Evolutionary conservation across 2,797 vertebrate species (phyloP).

Genomic region (Ctenochaetus hawaiiensis): DNA sequence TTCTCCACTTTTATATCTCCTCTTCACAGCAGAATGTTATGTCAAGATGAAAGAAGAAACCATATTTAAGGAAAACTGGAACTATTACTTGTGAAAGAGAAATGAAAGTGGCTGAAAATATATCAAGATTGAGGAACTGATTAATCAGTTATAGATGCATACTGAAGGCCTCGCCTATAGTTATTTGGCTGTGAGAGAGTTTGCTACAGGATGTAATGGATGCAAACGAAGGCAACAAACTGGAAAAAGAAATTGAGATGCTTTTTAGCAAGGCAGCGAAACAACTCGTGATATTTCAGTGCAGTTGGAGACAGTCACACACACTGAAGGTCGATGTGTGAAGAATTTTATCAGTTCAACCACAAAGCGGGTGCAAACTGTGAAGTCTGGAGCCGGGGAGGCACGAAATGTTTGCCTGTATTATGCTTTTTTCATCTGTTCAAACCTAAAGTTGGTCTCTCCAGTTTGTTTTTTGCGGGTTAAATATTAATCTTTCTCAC

Average conservation of each 20-base stretch:
- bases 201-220: background rate
- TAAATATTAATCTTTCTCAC: background rate
- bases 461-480: background rate
- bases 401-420: conserved; percentile 6
- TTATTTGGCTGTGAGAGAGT: background rate
- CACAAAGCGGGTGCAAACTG: background rate
- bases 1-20: background rate
- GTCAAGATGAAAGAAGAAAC: conserved; percentile 8
- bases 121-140: background rate
- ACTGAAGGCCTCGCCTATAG: background rate
- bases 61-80: background rate
- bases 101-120: conserved; percentile 11
- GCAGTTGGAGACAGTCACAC: conserved; percentile 1
- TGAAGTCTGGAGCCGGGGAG: conserved; percentile 10
- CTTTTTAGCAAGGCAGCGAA: conserved; percentile 13
- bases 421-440: background rate
- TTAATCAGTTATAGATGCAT: background rate
- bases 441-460: background rate
- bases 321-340: conserved; percentile 1
- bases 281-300: background rate
- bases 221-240: background rate
- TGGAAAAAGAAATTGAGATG: conserved; percentile 1
- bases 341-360: conserved; percentile 33
- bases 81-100: background rate
- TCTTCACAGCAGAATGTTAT: background rate